Base-by-base conservation (phyloP, 2,888 invertebrate species). In the Notocelia uddmanniana region DNA sequence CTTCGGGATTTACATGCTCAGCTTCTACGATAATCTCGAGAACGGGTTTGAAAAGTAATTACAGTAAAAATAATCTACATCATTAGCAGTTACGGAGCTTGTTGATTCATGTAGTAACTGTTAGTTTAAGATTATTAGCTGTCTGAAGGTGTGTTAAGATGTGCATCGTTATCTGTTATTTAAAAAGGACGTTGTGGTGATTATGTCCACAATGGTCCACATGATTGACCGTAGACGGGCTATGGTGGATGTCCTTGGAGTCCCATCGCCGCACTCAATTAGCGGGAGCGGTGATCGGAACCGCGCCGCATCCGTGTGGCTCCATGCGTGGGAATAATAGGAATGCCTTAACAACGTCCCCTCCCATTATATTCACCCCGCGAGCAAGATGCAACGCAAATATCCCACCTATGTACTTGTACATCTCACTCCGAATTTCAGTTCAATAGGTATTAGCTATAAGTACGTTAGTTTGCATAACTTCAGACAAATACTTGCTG, bases 261-360 rank as follows among this genome's bases (percentile, higher is more conserved):
- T 80, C 78, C 78, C 82, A 83, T 85, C 69, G 45, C 45, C n/a
- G 63, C 60, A 83, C 80, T 86, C 90, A 91, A 92, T 92, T 92
- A 92, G 90, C 81, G 88, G 84, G 86, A 81, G 87, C 91, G 88
- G 89, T 84, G 91, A 89, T 91, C 87, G 91, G 91, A 91, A 92
- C 92, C 85, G 86, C 79, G 52, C 62, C 83, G 79, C 87, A 88
- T 88, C 89, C 89, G 87, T 83, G 86, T 86, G 84, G 86, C 80
- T 78, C 80, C 78, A 77, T 81, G 82, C 88, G 90, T 91, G 90
- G 75, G 72, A 72, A 72, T 72, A 72, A 72, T 72, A 68, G 90
- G 90, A 91, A 91, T 87, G 80, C 83, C 84, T 84, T 82, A 79
- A 78, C 80, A 80, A 72, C 76, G 80, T 64, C 64, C 81, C 80